Percentiles rank a stretch among this genome's conserved stretches.
These are phyloP conservation scores for Seira ritae DNA, from an alignment of 2,888 invertebrate species.

Conservation along the genomic window DNA sequence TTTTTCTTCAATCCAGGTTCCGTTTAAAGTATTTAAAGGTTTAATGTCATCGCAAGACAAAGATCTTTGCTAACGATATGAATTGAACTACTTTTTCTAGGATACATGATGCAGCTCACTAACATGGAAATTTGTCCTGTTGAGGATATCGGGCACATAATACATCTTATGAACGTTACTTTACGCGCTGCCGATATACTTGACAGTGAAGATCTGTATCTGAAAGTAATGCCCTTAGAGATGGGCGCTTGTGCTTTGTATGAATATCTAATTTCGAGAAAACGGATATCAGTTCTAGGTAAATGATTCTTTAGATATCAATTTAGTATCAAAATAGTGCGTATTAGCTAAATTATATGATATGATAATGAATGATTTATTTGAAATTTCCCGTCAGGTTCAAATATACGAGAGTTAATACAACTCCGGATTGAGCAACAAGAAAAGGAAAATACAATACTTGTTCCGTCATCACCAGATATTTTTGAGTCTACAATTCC, in stretches of 20 bases:
- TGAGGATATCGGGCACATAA: slow-evolving; percentile 23
- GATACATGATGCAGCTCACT: slow-evolving; percentile 33
- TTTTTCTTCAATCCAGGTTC: slow-evolving; percentile 40
- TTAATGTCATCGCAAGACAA: too few relatives aligned
- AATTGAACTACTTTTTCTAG: too few relatives aligned
- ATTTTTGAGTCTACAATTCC: slow-evolving; percentile 20
- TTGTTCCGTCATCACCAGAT: slow-evolving; percentile 38
- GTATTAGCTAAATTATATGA: too few relatives aligned
- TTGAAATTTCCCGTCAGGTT: too few relatives aligned
- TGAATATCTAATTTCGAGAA: slow-evolving; percentile 29
- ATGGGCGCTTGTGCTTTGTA: slow-evolving; percentile 37
- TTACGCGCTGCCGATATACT: slow-evolving; percentile 31
- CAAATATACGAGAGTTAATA: slow-evolving; percentile 27
- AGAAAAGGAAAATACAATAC: slow-evolving; percentile 42
- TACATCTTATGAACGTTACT: slow-evolving; percentile 35
- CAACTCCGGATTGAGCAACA: slow-evolving; percentile 36
- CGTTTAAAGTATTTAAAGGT: too few relatives aligned
- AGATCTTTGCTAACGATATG: background rate
- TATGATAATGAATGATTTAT: too few relatives aligned
- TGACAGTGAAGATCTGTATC: slow-evolving; percentile 31
- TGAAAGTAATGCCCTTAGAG: slow-evolving; percentile 40
- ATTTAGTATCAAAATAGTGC: background rate
- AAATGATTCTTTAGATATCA: background rate
- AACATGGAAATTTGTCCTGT: slow-evolving; percentile 52
- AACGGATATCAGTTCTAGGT: slow-evolving; percentile 27